Percentiles rank a stretch among this genome's conserved stretches.
Conservation (phyloP, 2,888 invertebrate genomes). For the Platycheirus rosarum region DNA sequence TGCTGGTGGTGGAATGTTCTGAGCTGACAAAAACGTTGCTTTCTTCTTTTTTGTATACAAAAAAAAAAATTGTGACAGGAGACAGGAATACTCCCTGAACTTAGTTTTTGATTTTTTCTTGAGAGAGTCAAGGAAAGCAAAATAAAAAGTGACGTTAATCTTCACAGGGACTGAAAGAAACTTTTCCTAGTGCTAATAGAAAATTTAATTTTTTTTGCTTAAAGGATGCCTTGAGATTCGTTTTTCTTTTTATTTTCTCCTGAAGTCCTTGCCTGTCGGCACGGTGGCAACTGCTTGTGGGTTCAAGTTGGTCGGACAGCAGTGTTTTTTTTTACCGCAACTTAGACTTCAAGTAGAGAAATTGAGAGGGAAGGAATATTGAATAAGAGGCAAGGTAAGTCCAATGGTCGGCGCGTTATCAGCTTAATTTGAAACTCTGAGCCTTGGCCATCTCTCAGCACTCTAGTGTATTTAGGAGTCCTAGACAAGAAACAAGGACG, state of each 20-base stretch:
- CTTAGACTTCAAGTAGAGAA: slow-evolving; percentile 6
- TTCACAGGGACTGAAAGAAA: slow-evolving; percentile 37
- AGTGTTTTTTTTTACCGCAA: slow-evolving; percentile 9
- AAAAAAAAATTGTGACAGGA: slow-evolving; percentile 21
- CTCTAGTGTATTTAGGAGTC: background rate
- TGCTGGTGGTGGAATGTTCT: slow-evolving; percentile 6
- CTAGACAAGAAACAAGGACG: background rate
- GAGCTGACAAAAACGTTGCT: slow-evolving; percentile 34
- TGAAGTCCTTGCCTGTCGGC: background rate
- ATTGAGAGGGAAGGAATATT: background rate
- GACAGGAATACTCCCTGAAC: slow-evolving; percentile 9
- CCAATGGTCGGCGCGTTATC: background rate
- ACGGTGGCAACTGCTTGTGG: slow-evolving; percentile 24
- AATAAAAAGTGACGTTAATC: slow-evolving; percentile 53
- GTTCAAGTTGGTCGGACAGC: slow-evolving; percentile 32
- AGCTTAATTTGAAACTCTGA: slow-evolving; percentile 7
- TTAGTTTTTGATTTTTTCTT: slow-evolving; percentile 20
- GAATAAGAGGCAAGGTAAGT: too few relatives aligned
- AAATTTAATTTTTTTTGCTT: slow-evolving; percentile 51
- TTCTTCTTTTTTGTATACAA: background rate
- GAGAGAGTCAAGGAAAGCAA: slow-evolving; percentile 15
- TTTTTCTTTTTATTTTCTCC: slow-evolving; percentile 22
- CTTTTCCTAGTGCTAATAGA: slow-evolving; percentile 54
- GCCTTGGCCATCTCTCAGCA: background rate
- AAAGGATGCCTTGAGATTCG: slow-evolving; percentile 26